Evolutionary conservation across 2,797 vertebrate species (phyloP), one percentile per base, ranked within the genome.

Genomic region (Miichthys miiuy): DNA sequence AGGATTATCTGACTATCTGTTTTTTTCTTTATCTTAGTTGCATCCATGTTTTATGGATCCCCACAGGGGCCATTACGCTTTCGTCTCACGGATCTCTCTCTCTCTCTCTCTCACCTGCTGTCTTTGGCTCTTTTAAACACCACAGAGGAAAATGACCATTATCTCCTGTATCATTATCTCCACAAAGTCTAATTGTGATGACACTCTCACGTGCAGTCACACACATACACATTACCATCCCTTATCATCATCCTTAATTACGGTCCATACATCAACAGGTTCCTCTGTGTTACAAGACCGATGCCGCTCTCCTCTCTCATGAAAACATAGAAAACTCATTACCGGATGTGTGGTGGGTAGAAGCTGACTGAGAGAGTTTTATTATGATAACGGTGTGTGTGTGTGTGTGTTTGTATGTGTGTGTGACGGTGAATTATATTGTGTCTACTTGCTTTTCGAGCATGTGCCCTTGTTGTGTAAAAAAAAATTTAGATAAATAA

Each of bases 141-240:
- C 34, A 21, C 34, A 21, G 46, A 60, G 20, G 21, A 69, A 71
- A 72, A 27, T 68, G 66, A 83, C 69, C 74, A 65, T 64, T 75
- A 68, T 63, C 68, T 75, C 63, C 48, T 2, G 21, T 34, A 16
- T 78, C 48, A 79, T 86, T 79, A 73, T 44, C 56, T 41, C 44
- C 46, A 20, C 72, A 41, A 20, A 46, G 46, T 77, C 46, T 77
- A 79, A 89, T 74, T 72, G 67, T 66, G 58, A 80, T 78, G 68
- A 56, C 75, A 25, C 57, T 56, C 34, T 57, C 47, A 51, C 14
- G 9, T 41, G 54, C 48, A 10, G 61, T 57, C 42, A 46, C 44
- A 46, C 38, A 61, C 65, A 44, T 20, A 47, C 38, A 68, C 64
- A 58, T 51, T 38, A 46, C 56, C 60, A 57, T 73, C 20, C 34